Evolutionary conservation across 2,888 invertebrate genomes (phyloP).

Genomic region (Campoplex capitator): DNA sequence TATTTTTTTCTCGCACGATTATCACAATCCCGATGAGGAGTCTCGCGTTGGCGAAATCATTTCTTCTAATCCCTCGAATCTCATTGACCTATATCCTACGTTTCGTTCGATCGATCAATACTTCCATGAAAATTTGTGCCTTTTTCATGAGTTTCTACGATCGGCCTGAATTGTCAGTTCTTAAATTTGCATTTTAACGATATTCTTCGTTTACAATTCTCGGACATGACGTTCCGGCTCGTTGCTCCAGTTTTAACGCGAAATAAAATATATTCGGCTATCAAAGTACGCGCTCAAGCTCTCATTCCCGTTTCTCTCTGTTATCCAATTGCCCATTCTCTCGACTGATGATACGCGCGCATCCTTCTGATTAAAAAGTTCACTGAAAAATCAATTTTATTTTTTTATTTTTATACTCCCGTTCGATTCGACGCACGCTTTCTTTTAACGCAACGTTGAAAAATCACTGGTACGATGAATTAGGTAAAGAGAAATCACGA

Average conservation of each 20-base stretch:
- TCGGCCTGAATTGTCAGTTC: background rate
- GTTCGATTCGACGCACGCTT: background rate
- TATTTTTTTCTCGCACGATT: background rate
- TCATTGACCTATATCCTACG: background rate
- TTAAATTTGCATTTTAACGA: constrained; percentile 41
- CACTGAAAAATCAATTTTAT: background rate
- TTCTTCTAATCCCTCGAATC: background rate
- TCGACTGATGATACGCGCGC: background rate
- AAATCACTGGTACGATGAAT: background rate
- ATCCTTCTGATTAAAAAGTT: background rate
- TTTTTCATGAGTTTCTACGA: background rate
- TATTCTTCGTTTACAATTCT: background rate
- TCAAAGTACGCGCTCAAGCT: too few species aligned
- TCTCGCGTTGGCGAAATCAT: background rate
- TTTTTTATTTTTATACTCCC: constrained; percentile 4
- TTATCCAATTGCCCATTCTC: constrained; percentile 25
- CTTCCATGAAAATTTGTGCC: background rate
- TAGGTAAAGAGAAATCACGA: background rate
- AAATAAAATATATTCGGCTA: background rate
- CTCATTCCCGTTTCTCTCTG: background rate
- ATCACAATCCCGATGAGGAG: background rate
- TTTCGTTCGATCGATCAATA: background rate
- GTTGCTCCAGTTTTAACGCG: constrained; percentile 21
- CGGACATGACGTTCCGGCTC: background rate
- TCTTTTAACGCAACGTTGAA: background rate